A percentile compares a stretch with the other conserved stretches of the same genome.
phyloP scores from a whole-genome alignment of 2,797 vertebrate species.

The Arrhamphus sclerolepis region DNA sequence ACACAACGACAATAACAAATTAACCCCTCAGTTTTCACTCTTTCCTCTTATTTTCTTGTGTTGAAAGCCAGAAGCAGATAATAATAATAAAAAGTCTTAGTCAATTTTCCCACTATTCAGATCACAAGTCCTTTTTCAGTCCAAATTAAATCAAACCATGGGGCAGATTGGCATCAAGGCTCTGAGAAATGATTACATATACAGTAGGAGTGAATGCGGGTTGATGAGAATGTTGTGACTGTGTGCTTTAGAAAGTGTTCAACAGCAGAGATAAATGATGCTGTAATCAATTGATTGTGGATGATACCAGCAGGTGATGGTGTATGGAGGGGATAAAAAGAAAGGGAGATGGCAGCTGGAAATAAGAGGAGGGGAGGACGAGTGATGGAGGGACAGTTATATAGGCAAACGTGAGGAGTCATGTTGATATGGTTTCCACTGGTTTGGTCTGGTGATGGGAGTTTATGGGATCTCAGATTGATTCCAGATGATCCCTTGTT shows the following conservation, averaged over 20 bases:
- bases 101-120: conserved; percentile 4
- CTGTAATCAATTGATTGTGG: conserved; percentile 71
- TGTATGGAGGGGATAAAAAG: conserved; percentile 9
- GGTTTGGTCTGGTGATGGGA: too few species aligned
- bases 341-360: conserved; percentile 34
- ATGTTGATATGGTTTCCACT: conserved; percentile 9
- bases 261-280: conserved; percentile 42
- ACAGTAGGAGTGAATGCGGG: conserved; percentile 34
- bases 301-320: conserved; percentile 63
- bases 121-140: conserved; percentile 4
- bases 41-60: not conserved
- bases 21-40: conserved; percentile 1
- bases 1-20: not conserved
- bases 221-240: conserved; percentile 50
- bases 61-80: not conserved
- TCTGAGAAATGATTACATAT: conserved; percentile 17
- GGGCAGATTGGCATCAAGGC: not conserved
- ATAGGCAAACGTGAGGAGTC: conserved; percentile 29
- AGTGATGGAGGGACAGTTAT: too few species aligned
- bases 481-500: conserved; percentile 26
- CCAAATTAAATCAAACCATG: conserved; percentile 7
- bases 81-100: not conserved
- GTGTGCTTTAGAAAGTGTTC: conserved; percentile 35
- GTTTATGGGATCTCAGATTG: too few species aligned
- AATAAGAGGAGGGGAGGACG: conserved; percentile 25